Evolutionary conservation across 2,113 vertebrate genomes (phyloP).

Genomic region (Sceloporus undulatus): DNA sequence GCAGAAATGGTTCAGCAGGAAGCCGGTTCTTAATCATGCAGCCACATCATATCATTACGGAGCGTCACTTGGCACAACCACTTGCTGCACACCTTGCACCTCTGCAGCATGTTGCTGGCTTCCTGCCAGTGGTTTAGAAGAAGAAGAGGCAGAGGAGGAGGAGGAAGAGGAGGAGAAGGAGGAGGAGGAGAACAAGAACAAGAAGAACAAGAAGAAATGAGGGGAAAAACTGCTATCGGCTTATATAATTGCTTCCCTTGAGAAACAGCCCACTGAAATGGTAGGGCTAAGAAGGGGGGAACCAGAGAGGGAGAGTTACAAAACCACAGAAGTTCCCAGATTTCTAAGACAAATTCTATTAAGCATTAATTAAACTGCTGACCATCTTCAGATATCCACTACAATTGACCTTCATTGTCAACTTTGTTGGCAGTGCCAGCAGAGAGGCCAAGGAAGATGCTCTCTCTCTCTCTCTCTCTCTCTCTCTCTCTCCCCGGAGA

Average conservation of each 20-base stretch:
- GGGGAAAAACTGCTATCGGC: conserved; percentile 50
- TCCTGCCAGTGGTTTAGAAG: conserved; percentile 65
- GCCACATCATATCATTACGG: conserved; percentile 74
- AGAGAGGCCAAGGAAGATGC: conserved; percentile 22
- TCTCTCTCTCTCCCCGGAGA: not conserved
- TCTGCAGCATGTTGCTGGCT: conserved; percentile 68
- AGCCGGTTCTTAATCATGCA: conserved; percentile 76
- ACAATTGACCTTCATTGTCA: conserved; percentile 39
- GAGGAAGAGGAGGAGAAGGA: conserved; percentile 14
- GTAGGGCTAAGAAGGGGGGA: conserved; percentile 47
- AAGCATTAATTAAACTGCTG: conserved; percentile 58
- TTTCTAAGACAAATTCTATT: conserved; percentile 55
- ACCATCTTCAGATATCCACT: conserved; percentile 46
- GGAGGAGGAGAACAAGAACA: not conserved
- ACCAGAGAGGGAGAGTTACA: conserved; percentile 42
- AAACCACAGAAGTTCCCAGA: conserved; percentile 62
- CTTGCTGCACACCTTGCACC: conserved; percentile 69
- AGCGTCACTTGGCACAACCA: conserved; percentile 67
- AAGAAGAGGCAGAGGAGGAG: not conserved
- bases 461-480: conserved; percentile 1
- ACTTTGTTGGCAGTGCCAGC: conserved; percentile 23
- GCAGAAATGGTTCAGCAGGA: conserved; percentile 72
- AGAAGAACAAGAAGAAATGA: not conserved
- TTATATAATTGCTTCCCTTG: conserved; percentile 72
- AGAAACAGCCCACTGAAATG: conserved; percentile 62